These are phyloP conservation scores for Muscicapa striata DNA, from an alignment of 2,797 vertebrate species.

Conservation along the genomic window DNA sequence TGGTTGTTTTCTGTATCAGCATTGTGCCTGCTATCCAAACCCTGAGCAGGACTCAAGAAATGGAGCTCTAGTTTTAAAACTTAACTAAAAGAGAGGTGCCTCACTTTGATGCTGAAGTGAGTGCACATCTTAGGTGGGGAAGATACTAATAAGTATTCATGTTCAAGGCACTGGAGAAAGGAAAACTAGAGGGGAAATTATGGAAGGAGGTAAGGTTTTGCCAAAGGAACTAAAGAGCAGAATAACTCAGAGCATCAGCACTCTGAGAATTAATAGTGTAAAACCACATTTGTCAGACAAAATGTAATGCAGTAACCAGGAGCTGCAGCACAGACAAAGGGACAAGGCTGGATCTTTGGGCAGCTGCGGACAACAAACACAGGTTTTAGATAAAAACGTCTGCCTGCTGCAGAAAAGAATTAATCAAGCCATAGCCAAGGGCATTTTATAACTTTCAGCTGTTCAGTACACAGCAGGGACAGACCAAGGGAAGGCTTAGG, in stretches of 20 bases:
- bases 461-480: not conserved
- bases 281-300: not conserved
- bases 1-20: not conserved
- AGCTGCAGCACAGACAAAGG: not conserved
- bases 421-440: not conserved
- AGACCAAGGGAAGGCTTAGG: not conserved
- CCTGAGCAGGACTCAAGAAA: not conserved
- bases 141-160: not conserved
- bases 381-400: not conserved
- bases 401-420: not conserved
- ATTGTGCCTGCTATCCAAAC: not conserved
- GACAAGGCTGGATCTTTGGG: not conserved
- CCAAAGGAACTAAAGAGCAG: not conserved
- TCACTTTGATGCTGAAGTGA: not conserved
- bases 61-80: not conserved
- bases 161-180: not conserved
- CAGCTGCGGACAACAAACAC: not conserved
- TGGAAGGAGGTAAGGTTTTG: not conserved
- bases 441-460: not conserved
- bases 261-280: not conserved
- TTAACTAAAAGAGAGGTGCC: not conserved
- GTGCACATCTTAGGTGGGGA: not conserved
- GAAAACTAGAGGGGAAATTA: not conserved
- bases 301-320: not conserved
- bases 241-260: not conserved